Conservation (phyloP, 2,113 vertebrate species). For the Pycnonotus jocosus region DNA sequence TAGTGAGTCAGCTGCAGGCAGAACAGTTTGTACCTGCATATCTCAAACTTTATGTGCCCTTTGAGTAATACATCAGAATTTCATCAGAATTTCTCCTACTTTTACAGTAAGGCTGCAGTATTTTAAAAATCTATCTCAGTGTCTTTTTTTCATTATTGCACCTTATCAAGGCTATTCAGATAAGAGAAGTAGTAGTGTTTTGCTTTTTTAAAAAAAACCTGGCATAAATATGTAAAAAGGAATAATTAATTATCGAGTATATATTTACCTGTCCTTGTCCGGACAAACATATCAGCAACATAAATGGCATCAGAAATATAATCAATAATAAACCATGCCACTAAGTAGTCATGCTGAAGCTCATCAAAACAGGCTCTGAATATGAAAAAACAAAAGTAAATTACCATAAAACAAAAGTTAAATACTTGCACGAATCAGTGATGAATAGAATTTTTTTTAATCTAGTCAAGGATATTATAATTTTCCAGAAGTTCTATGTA, state of each 20-base stretch:
- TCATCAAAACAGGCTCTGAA: conserved; percentile 95
- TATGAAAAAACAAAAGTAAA: conserved; percentile 3
- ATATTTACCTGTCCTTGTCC: conserved; percentile 86
- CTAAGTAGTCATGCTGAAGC: conserved; percentile 83
- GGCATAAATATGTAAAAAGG: background rate
- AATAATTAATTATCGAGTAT: background rate
- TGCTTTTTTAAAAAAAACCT: background rate
- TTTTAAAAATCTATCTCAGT: background rate
- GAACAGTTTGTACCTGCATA: background rate
- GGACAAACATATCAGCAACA: conserved; percentile 87
- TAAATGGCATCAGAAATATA: conserved; percentile 81
- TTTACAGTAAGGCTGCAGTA: background rate
- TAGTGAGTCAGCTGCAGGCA: background rate
- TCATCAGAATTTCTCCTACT: background rate
- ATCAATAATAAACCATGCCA: conserved; percentile 83
- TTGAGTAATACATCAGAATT: background rate
- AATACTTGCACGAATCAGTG: background rate
- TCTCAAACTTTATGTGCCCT: background rate
- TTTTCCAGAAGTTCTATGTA: background rate
- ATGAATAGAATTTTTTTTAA: background rate
- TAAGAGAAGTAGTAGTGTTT: background rate
- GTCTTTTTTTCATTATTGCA: background rate
- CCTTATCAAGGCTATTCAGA: background rate
- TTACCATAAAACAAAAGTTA: background rate
- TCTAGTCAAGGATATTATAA: background rate